Percentiles rank a stretch among this genome's conserved stretches.
phyloP scores from a whole-genome alignment of 2,113 vertebrate genomes.

The Pyrgilauda ruficollis region DNA sequence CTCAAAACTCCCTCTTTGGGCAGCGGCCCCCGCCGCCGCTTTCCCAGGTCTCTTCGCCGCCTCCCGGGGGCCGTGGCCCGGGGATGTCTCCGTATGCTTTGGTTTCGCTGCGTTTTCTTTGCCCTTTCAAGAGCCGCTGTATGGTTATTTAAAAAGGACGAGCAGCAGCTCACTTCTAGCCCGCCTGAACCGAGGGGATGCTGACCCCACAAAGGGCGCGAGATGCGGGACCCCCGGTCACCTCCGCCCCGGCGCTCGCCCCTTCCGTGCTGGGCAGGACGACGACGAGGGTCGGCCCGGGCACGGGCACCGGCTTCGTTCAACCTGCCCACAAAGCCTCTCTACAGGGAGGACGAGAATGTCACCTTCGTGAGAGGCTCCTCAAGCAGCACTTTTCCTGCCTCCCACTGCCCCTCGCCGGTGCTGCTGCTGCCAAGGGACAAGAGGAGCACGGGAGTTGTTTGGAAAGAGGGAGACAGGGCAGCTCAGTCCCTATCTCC shows the following conservation, averaged over 20 bases:
- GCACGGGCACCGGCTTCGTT: background rate
- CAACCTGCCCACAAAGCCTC: background rate
- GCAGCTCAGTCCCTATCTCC: background rate
- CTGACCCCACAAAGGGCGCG: background rate
- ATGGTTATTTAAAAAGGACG: background rate
- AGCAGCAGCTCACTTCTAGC: background rate
- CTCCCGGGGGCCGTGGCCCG: background rate
- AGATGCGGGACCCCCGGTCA: background rate
- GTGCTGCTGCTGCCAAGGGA: background rate
- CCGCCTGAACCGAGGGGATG: background rate
- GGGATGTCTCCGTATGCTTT: background rate
- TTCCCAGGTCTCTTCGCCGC: background rate
- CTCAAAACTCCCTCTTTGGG: background rate
- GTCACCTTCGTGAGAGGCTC: background rate
- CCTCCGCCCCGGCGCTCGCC: background rate
- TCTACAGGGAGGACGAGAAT: background rate
- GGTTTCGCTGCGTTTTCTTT: background rate
- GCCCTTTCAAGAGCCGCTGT: background rate
- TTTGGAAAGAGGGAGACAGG: background rate
- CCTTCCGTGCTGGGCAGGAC: background rate
- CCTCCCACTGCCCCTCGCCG: background rate
- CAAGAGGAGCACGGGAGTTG: rapidly evolving
- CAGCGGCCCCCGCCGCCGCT: background rate
- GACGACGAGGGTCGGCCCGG: too few species aligned
- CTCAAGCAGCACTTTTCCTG: background rate